These are phyloP conservation scores for Colius striatus DNA, from an alignment of 2,113 vertebrate species.

Conservation along the genomic window DNA sequence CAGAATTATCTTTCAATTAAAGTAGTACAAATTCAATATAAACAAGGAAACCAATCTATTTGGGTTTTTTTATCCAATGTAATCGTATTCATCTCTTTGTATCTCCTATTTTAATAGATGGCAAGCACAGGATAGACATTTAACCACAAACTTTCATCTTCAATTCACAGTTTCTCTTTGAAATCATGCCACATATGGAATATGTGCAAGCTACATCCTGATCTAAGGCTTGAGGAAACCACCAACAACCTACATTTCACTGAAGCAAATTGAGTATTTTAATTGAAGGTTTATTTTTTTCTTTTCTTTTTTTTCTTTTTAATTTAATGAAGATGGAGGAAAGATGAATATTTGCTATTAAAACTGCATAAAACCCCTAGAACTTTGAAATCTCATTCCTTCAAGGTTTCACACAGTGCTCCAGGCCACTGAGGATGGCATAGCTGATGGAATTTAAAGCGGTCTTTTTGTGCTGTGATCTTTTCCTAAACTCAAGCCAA, in stretches of 20 bases:
- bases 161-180: constrained; percentile 16
- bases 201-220: not conserved
- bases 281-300: not conserved
- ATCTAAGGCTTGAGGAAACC: not conserved
- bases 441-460: constrained; percentile 1
- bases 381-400: constrained; percentile 20
- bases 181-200: constrained; percentile 33
- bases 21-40: not conserved
- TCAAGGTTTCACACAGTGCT: not conserved
- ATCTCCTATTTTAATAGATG: not conserved
- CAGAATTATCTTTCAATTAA: not conserved
- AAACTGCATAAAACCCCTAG: not conserved
- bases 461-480: constrained; percentile 17
- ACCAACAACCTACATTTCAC: not conserved
- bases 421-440: not conserved
- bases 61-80: not conserved
- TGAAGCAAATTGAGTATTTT: not conserved
- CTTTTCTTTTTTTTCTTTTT: not conserved
- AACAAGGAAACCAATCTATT: not conserved
- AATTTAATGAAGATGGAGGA: not conserved
- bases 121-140: not conserved
- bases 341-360: constrained; percentile 10
- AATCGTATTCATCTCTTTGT: not conserved
- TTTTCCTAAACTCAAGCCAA: constrained; percentile 25
- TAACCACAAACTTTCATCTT: constrained; percentile 25